Evolutionary conservation across 2,113 vertebrate genomes (phyloP).

Genomic region (Orycteropus afer): DNA sequence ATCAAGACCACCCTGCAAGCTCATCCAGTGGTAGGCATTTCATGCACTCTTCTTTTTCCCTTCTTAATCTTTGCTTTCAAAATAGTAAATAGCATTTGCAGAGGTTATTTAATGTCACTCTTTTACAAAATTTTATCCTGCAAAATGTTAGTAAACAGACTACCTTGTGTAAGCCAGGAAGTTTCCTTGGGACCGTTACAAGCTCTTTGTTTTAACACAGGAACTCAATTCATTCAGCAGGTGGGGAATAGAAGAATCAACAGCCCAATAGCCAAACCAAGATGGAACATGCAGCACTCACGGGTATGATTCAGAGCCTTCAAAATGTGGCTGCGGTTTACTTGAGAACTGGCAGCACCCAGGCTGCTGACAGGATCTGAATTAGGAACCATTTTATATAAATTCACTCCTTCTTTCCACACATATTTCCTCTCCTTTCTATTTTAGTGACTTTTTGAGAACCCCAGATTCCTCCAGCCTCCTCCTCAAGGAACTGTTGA

Average conservation of each 20-base stretch:
- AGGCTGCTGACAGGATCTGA: neutral
- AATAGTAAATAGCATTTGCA: neutral
- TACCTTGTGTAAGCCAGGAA: neutral
- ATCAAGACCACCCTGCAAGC: neutral
- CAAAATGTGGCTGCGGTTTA: neutral
- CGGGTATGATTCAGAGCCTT: neutral
- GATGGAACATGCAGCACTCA: neutral
- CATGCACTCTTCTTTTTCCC: neutral
- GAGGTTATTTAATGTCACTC: neutral
- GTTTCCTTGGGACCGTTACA: neutral
- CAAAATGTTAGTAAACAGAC: slow-evolving; percentile 29
- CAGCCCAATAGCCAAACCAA: neutral
- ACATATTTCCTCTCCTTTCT: neutral
- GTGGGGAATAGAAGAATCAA: neutral
- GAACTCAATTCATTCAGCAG: neutral
- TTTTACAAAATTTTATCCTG: neutral
- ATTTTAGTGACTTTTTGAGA: slow-evolving; percentile 6
- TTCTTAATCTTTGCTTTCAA: neutral
- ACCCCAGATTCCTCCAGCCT: neutral
- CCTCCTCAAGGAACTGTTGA: neutral
- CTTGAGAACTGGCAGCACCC: neutral
- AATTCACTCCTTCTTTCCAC: neutral
- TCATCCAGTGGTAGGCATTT: neutral
- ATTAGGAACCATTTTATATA: neutral
- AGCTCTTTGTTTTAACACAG: slow-evolving; percentile 30